These are phyloP conservation scores for Argopecten irradians DNA, from an alignment of 1,140 invertebrate species.

Conservation along the genomic window DNA sequence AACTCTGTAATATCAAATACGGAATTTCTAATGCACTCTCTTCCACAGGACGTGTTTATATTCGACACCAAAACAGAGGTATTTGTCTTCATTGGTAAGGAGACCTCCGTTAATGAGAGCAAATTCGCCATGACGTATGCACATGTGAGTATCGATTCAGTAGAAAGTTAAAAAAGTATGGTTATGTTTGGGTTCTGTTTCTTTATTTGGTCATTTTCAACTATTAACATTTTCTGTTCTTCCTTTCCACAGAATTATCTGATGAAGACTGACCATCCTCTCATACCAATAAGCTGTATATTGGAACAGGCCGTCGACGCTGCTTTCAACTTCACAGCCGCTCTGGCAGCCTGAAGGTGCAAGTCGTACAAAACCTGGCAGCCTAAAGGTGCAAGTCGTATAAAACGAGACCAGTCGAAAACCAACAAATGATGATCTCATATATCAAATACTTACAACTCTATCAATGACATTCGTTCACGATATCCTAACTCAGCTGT, in stretches of 20 bases:
- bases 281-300: conserved; percentile 68
- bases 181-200: too few species aligned
- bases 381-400: too few species aligned
- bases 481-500: too few species aligned
- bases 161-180: too few species aligned
- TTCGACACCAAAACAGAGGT: conserved; percentile 84
- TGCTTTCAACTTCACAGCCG: conserved; percentile 55
- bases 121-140: conserved; percentile 72
- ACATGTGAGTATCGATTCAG: conserved; percentile 73
- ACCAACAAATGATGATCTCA: too few species aligned
- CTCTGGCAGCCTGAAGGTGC: conserved; percentile 65
- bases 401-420: too few species aligned
- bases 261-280: conserved; percentile 65
- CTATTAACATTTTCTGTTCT: neutral
- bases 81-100: conserved; percentile 89
- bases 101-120: conserved; percentile 80
- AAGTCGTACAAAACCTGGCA: too few species aligned
- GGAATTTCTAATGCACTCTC: too few species aligned
- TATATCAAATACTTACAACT: too few species aligned
- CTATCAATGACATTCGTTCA: too few species aligned
- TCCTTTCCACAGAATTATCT: conserved; percentile 67
- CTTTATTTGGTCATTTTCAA: too few species aligned
- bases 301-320: conserved; percentile 55
- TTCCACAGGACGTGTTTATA: conserved; percentile 87
- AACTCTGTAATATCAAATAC: too few species aligned